These are phyloP conservation scores for Stichodactyla helianthus DNA, from an alignment of 64 coral and sea anemone species.

Conservation along the genomic window DNA sequence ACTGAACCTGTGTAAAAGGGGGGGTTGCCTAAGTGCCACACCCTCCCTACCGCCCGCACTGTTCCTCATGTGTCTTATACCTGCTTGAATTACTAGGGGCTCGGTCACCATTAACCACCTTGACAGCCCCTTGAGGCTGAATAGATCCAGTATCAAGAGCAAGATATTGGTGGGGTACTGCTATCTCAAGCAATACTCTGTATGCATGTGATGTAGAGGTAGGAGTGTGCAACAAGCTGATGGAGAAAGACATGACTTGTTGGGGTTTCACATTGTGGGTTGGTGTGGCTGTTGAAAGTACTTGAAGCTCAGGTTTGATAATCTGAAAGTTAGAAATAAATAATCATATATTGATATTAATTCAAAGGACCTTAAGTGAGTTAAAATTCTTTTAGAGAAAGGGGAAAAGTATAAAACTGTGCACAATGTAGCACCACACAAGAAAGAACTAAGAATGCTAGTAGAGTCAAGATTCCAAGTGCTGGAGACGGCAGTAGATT, in stretches of 20 bases:
- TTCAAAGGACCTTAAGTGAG: too few relatives aligned
- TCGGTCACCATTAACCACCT: constrained; percentile 40
- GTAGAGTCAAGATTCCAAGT: too few relatives aligned
- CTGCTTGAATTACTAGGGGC: constrained; percentile 60
- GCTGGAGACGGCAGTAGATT: too few relatives aligned
- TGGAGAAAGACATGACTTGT: constrained; percentile 36
- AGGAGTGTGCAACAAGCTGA: constrained; percentile 33
- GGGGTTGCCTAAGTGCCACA: background rate
- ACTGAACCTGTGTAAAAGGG: too few relatives aligned
- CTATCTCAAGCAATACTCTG: constrained; percentile 70
- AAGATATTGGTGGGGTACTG: constrained; percentile 47
- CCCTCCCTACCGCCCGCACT: background rate
- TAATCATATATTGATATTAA: too few relatives aligned
- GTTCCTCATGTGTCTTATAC: background rate
- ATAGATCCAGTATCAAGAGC: constrained; percentile 17
- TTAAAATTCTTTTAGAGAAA: too few relatives aligned
- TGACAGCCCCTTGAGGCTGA: constrained; percentile 1
- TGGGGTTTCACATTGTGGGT: constrained; percentile 22
- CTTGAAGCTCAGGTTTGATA: constrained; percentile 55
- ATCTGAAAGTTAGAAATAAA: constrained; percentile 26
- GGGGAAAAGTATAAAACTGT: too few relatives aligned
- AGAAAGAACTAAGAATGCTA: too few relatives aligned
- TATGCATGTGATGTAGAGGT: constrained; percentile 52
- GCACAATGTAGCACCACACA: too few relatives aligned
- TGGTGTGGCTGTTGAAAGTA: constrained; percentile 15